Conservation (phyloP, 1,140 invertebrate species). For the Aleiodes sp. region DNA sequence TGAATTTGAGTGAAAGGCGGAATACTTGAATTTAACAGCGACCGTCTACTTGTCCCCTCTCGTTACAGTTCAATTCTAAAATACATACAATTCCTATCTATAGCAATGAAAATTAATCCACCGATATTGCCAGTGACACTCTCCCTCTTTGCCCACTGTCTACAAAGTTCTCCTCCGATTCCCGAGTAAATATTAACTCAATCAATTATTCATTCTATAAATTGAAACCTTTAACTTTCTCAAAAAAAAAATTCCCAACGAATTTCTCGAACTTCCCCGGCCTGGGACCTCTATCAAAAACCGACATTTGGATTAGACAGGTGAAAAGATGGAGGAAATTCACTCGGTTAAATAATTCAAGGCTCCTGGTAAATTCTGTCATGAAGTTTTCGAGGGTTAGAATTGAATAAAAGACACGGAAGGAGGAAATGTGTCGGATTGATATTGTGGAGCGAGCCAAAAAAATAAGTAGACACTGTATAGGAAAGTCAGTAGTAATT, state of each 20-base stretch:
- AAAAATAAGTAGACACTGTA: too few species aligned
- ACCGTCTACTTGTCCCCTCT: too few species aligned
- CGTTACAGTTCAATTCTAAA: not conserved
- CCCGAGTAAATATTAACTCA: constrained; percentile 12
- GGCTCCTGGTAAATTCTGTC: not conserved
- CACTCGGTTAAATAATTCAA: constrained; percentile 12
- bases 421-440: not conserved
- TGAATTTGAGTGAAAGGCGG: too few species aligned
- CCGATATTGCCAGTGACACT: not conserved
- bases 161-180: constrained; percentile 1
- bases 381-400: not conserved
- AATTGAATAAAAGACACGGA: constrained; percentile 5
- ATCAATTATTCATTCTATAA: constrained; percentile 16
- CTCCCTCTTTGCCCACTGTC: not conserved
- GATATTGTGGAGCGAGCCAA: too few species aligned
- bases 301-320: too few species aligned
- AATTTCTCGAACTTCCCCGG: not conserved
- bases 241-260: not conserved
- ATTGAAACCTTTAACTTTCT: constrained; percentile 13
- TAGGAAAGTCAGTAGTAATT: too few species aligned
- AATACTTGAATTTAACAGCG: too few species aligned
- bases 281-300: too few species aligned
- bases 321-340: too few species aligned
- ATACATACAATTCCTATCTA: not conserved
- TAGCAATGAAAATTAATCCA: constrained; percentile 10